Conservation (phyloP, 2,797 vertebrate genomes). For the Acanthornis magna region DNA sequence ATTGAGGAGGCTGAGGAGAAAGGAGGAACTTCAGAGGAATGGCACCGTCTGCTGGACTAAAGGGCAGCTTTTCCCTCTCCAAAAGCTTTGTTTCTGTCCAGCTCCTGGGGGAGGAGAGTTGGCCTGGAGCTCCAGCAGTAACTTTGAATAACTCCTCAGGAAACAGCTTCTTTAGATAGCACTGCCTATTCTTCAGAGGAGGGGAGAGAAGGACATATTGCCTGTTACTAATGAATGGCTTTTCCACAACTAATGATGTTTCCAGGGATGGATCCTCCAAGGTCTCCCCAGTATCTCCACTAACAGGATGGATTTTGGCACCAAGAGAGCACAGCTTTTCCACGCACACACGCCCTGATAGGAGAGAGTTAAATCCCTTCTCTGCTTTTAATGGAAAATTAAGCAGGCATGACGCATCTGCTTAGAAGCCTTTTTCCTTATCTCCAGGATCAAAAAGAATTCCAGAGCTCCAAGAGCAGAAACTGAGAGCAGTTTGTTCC, state of each 20-base stretch:
- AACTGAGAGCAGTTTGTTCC: conserved; percentile 11
- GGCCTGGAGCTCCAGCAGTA: conserved; percentile 33
- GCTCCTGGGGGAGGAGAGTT: conserved; percentile 38
- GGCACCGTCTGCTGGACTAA: neutral
- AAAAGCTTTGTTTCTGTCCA: neutral
- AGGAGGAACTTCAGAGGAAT: neutral
- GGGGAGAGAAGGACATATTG: conserved; percentile 13
- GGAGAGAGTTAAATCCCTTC: conserved; percentile 45
- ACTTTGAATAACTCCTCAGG: conserved; percentile 64
- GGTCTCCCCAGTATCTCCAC: neutral
- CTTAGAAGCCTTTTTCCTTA: conserved; percentile 53
- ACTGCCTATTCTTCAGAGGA: conserved; percentile 35
- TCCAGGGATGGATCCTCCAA: conserved; percentile 7
- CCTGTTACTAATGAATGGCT: conserved; percentile 53
- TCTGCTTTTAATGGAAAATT: conserved; percentile 38
- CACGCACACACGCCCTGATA: neutral
- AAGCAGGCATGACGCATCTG: conserved; percentile 60
- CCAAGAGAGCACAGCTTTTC: neutral
- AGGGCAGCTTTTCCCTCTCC: neutral
- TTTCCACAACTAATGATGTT: conserved; percentile 42
- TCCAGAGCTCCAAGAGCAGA: conserved; percentile 50
- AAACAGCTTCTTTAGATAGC: conserved; percentile 68
- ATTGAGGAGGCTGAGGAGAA: neutral
- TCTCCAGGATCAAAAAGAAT: conserved; percentile 54
- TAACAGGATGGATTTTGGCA: neutral